Evolutionary conservation across 2,888 invertebrate species (phyloP).

Genomic region (Harmothoe impar): DNA sequence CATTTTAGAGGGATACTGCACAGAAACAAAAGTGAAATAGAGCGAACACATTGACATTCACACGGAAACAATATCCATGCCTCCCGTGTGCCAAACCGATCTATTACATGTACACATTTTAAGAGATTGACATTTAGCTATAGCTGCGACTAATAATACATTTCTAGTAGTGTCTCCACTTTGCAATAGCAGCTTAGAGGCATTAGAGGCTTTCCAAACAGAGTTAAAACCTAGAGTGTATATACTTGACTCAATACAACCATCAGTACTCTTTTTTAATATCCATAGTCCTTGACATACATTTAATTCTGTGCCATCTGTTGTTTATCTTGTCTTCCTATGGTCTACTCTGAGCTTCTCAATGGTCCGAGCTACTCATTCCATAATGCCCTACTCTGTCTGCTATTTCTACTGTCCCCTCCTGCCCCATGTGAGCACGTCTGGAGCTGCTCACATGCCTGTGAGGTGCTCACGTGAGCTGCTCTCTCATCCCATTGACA

Average conservation of each 20-base stretch:
- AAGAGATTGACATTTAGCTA: neutral
- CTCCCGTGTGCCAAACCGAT: neutral
- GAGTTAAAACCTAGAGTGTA: too few species aligned
- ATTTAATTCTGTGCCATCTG: slow-evolving; percentile 18
- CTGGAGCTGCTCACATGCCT: too few species aligned
- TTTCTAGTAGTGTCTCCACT: neutral
- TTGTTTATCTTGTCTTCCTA: neutral
- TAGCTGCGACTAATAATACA: too few species aligned
- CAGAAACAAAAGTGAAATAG: neutral
- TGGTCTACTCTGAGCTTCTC: neutral
- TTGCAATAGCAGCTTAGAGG: too few species aligned
- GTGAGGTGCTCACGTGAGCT: neutral
- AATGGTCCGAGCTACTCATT: neutral
- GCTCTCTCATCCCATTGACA: neutral
- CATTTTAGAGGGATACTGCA: too few species aligned
- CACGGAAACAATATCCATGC: neutral
- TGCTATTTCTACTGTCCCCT: too few species aligned
- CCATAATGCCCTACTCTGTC: too few species aligned
- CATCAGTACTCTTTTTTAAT: neutral
- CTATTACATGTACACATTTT: neutral
- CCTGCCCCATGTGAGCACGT: too few species aligned
- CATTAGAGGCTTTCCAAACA: too few species aligned
- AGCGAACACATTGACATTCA: slow-evolving; percentile 22
- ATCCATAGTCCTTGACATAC: neutral
- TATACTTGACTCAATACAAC: too few species aligned